Conservation (phyloP, 2,888 invertebrate species). For the Lasius platythorax region DNA sequence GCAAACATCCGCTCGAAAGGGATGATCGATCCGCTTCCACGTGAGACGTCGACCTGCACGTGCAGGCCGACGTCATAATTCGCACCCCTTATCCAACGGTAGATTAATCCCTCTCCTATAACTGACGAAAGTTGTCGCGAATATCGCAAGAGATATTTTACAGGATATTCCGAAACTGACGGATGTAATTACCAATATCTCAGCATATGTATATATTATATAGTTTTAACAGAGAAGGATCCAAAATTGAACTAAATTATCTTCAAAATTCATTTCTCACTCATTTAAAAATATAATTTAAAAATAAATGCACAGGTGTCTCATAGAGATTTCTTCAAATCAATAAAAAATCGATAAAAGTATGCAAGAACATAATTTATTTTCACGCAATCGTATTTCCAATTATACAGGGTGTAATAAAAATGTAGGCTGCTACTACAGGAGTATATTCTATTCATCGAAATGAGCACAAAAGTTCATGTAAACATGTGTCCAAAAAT, state of each 20-base stretch:
- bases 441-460: too few species aligned
- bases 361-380: not conserved
- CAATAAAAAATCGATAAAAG: not conserved
- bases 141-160: not conserved
- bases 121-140: too few species aligned
- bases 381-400: not conserved
- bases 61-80: slow-evolving; percentile 28
- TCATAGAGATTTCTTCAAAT: not conserved
- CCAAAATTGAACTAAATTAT: not conserved
- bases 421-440: too few species aligned
- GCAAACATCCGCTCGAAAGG: slow-evolving; percentile 67
- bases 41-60: slow-evolving; percentile 29
- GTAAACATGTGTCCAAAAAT: too few species aligned
- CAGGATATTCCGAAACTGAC: not conserved
- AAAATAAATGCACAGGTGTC: not conserved
- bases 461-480: too few species aligned
- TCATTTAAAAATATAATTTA: not conserved
- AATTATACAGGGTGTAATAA: not conserved
- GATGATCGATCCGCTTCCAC: slow-evolving; percentile 37
- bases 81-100: not conserved
- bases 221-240: not conserved
- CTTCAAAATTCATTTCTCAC: not conserved
- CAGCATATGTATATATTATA: not conserved
- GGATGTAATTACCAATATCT: not conserved
- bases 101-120: not conserved